These are phyloP conservation scores for Leucopsar rothschildi DNA, from an alignment of 2,113 vertebrate species.

Conservation along the genomic window DNA sequence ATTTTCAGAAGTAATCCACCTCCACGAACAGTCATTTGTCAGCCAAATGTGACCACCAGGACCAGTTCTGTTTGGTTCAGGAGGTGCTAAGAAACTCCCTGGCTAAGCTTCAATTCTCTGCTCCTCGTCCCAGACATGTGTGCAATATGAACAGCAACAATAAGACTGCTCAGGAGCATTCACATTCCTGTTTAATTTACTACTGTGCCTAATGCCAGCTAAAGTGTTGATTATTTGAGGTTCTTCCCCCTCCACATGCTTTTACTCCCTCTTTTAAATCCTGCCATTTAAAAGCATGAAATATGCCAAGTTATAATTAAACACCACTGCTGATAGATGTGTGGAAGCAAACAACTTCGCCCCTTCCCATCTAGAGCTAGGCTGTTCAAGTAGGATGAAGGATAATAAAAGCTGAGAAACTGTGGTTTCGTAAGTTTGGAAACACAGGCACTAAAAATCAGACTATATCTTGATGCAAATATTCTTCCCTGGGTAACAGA, in stretches of 20 bases:
- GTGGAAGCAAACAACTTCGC: slow-evolving; percentile 12
- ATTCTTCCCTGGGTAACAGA: not conserved
- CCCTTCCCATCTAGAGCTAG: not conserved
- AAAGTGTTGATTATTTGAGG: not conserved
- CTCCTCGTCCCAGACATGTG: fast-evolving
- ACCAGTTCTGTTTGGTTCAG: not conserved
- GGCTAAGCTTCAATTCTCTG: not conserved
- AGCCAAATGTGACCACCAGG: not conserved
- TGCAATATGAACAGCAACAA: not conserved
- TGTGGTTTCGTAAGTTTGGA: not conserved
- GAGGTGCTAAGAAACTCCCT: not conserved
- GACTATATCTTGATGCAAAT: not conserved
- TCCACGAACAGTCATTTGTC: not conserved
- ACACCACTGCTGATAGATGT: not conserved
- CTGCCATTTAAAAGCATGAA: slow-evolving; percentile 14
- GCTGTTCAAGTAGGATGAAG: not conserved
- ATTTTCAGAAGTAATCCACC: not conserved
- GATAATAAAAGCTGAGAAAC: not conserved
- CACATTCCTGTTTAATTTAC: not conserved
- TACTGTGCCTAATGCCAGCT: not conserved
- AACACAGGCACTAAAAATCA: not conserved
- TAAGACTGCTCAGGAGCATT: not conserved
- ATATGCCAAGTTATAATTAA: slow-evolving; percentile 46
- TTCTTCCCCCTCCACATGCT: not conserved
- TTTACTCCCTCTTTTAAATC: slow-evolving; percentile 33